Evolutionary conservation across 2,888 invertebrate species (phyloP), one percentile per base, ranked within the genome.

Genomic region (Selenia dentaria): DNA sequence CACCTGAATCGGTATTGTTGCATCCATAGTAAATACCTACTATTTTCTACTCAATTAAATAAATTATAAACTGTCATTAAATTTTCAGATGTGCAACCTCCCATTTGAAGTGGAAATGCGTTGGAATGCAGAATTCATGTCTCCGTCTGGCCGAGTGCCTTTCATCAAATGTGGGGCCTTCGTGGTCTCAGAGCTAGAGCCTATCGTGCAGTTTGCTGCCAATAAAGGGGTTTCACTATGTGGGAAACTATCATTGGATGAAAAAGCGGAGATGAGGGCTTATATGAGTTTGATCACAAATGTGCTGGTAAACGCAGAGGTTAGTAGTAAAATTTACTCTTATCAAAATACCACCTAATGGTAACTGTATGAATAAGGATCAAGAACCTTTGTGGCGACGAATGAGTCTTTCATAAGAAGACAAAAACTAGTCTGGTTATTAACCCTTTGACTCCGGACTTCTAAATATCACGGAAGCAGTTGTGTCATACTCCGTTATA

Each of bases 61-160:
- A n/a, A n/a, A n/a, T n/a, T n/a, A n/a, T 20, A 2, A 29, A 22
- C 11, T n/a, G n/a, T 6, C 3, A 22, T 8, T 22, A 22, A 6
- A 22, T 9, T 47, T 51, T 8, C 71, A 91, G 91, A 98, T 99
- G 96, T 97, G 97, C 72, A 94, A 94, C 41, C 91, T 99, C 0
- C 94, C 95, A 0, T 98, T 95, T 76, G 92, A 93, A 63, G 93
- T 97, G 3, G 96, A 96, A 58, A 94, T 95, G 64, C 92, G 95
- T 54, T 93, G 95, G 65, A 99, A 99, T 89, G 98, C 99, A 0
- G 98, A 99, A 72, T 96, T 96, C 73, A 99, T 99, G 97, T 98
- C 99, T 0, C 99, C 99, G 0, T 96, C 97, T 3, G 97, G 97
- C 0, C 94, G 95, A 61, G 94, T 99, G 0, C 99, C 99, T 0